Evolutionary conservation across 1,140 invertebrate species (phyloP).

Genomic region (Penaeus vannamei): DNA sequence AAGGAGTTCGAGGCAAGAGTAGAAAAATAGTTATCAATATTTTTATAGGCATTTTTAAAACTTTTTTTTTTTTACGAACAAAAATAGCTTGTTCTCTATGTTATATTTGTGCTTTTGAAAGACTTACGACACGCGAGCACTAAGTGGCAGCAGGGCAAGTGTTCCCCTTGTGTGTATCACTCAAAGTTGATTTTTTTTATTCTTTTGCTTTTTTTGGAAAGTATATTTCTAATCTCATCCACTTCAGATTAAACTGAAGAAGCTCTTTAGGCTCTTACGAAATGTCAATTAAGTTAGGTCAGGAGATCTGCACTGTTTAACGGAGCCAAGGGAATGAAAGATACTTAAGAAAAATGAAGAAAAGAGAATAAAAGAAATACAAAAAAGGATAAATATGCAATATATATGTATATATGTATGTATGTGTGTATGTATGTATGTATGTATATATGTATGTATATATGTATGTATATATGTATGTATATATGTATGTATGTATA

Average conservation of each 20-base stretch:
- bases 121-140: conserved; percentile 59
- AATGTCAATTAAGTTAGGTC: too few relatives aligned
- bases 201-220: not conserved
- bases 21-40: conserved; percentile 62
- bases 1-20: conserved; percentile 54
- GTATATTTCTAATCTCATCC: too few relatives aligned
- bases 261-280: too few relatives aligned
- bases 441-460: too few relatives aligned
- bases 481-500: too few relatives aligned
- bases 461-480: too few relatives aligned
- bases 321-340: not conserved
- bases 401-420: too few relatives aligned
- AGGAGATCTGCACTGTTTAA: too few relatives aligned
- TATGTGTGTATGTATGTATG: too few relatives aligned
- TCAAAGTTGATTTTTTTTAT: not conserved
- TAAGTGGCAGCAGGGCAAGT: conserved; percentile 35
- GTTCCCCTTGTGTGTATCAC: conserved; percentile 1
- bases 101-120: conserved; percentile 60
- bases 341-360: not conserved
- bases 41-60: not conserved
- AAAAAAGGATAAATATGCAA: too few relatives aligned
- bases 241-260: too few relatives aligned
- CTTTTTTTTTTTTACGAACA: conserved; percentile 47
- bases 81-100: conserved; percentile 60
- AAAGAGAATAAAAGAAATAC: too few relatives aligned